Evolutionary conservation across 2,888 invertebrate genomes (phyloP).

Genomic region (Tetranychus piercei): DNA sequence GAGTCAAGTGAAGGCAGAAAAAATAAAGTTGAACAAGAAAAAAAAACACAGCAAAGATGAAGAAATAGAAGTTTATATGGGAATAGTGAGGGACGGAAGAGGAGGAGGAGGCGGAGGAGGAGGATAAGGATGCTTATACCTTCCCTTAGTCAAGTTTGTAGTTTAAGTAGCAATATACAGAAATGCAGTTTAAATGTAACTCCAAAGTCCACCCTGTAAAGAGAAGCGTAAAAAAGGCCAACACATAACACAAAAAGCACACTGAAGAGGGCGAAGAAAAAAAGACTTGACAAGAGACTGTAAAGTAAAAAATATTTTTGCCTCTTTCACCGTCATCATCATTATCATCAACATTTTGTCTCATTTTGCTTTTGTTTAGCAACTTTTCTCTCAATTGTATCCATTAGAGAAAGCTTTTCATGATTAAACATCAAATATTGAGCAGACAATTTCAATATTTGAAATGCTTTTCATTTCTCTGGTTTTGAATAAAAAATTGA

Average conservation of each 20-base stretch:
- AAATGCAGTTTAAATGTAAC: background rate
- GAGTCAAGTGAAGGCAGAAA: background rate
- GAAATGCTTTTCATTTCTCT: too few species aligned
- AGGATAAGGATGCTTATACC: constrained; percentile 2
- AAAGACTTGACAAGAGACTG: constrained; percentile 7
- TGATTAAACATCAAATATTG: too few species aligned
- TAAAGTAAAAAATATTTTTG: constrained; percentile 10
- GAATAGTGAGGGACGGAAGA: background rate
- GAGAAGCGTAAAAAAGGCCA: constrained; percentile 5
- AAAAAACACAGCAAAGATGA: constrained; percentile 9
- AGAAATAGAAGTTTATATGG: constrained; percentile 7
- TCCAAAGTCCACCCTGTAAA: constrained; percentile 4
- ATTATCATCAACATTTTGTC: background rate
- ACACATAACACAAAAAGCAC: background rate
- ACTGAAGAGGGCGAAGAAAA: background rate
- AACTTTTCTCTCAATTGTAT: background rate
- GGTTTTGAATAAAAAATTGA: too few species aligned
- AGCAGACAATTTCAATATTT: too few species aligned
- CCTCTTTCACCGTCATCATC: constrained; percentile 4
- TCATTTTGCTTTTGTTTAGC: background rate
- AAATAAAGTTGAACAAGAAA: background rate
- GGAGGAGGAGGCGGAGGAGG: constrained; percentile 6
- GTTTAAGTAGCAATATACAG: background rate
- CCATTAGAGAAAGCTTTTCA: too few species aligned
- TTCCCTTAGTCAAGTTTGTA: background rate